Evolutionary conservation across 1,140 invertebrate species (phyloP), one percentile per base, ranked within the genome.

Genomic region (Cherax quadricarinatus): DNA sequence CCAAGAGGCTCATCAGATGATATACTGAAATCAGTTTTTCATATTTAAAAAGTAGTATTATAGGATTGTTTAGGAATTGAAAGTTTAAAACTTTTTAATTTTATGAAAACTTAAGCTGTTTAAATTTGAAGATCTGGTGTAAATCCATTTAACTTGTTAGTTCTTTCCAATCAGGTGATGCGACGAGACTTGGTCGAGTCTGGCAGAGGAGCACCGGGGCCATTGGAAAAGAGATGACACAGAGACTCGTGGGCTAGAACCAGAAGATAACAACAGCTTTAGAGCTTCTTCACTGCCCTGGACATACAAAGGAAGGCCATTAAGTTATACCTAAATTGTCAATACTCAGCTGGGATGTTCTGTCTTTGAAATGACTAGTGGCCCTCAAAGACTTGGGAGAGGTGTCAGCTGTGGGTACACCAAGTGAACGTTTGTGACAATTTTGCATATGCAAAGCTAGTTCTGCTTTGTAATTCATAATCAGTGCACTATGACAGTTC

Each of bases 191-290:
- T 90, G 66, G 88, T 90, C 24, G 88, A 90, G 24, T 91, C 89
- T 51, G 89, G 84, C 41, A 84, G 89, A n/a, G 89, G 84, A 21
- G 89, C 60, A 21, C 73, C 84, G 12, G 83, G 89, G n/a, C 49
- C 75, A 48, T 66, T 91, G 89, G 89, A 91, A 84, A 91, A 91
- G 89, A 91, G 89, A 91, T 91, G 89, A 91, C 89, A 91, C 78
- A 79, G 89, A 81, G 89, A 91, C 75, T 86, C 89, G 12, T 91
- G 89, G 89, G 89, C 89, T 82, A 86, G 89, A 79, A 86, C 84
- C 79, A 86, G 84, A 80, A 91, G 89, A 81, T 91, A 91, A 91
- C 79, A 81, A 57, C 73, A 86, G 14, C 85, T 85, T 70, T 49
- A 62, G 70, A 49, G 49, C 66, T 70, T 62, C 51, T 83, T 62